Conservation (phyloP, 30 jellyfish, hydroid and myxozoan species). For the Aurelia sp. region DNA sequence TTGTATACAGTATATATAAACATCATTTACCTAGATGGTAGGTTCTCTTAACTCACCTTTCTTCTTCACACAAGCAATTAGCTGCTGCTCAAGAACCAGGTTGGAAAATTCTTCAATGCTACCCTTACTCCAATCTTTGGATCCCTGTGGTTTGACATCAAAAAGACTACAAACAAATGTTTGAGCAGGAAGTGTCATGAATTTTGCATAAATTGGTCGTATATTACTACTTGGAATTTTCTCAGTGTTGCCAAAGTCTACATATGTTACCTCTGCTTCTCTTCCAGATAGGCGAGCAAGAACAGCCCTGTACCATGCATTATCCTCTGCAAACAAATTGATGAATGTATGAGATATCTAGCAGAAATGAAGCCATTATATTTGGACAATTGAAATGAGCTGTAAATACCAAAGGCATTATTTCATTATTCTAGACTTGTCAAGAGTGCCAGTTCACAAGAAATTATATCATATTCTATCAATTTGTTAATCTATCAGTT, state of each 20-base stretch:
- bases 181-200: slow-evolving; percentile 83
- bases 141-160: slow-evolving; percentile 59
- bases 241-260: slow-evolving; percentile 90
- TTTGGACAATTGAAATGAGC: too few species aligned
- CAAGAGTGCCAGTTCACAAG: too few species aligned
- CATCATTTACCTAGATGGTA: too few species aligned
- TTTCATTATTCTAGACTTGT: too few species aligned
- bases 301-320: slow-evolving; percentile 84
- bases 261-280: slow-evolving; percentile 63
- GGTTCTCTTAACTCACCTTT: slow-evolving; percentile 40
- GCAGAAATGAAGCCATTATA: too few species aligned
- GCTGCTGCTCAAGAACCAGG: slow-evolving; percentile 76
- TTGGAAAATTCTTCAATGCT: slow-evolving; percentile 53
- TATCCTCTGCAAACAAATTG: slow-evolving; percentile 55
- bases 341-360: background rate
- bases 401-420: too few species aligned
- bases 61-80: slow-evolving; percentile 70
- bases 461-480: too few species aligned
- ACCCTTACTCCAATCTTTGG: slow-evolving; percentile 33
- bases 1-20: too few species aligned
- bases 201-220: slow-evolving; percentile 66
- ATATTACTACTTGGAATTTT: slow-evolving; percentile 23
- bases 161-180: slow-evolving; percentile 79
- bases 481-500: too few species aligned
- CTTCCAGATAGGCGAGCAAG: slow-evolving; percentile 18